Percentiles rank a stretch among this genome's conserved stretches.
Evolutionary conservation across 1,140 invertebrate genomes (phyloP).

Genomic region (Drosophila sp.): DNA sequence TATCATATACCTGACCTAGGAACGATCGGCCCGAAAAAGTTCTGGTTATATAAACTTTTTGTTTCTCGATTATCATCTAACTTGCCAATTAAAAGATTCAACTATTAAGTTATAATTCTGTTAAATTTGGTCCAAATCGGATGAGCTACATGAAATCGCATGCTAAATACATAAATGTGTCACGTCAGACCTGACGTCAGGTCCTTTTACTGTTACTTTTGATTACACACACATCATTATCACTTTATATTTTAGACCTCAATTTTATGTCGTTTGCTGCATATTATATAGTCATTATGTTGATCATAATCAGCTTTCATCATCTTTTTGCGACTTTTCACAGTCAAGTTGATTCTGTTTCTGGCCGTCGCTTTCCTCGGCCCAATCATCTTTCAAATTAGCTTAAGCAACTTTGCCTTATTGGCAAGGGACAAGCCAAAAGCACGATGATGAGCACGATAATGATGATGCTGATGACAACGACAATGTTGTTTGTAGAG

Average conservation of each 20-base stretch:
- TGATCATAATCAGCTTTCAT: slow-evolving; percentile 1
- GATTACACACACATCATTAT: background rate
- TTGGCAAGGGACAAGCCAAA: slow-evolving; percentile 46
- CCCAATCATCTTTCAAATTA: slow-evolving; percentile 57
- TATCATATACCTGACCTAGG: too few species aligned
- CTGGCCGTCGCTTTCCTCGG: background rate
- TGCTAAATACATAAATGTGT: too few species aligned
- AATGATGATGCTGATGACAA: background rate
- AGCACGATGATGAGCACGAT: slow-evolving; percentile 1
- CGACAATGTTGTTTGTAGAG: slow-evolving; percentile 43
- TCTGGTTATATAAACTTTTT: too few species aligned
- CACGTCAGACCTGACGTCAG: too few species aligned
- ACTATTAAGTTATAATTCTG: too few species aligned
- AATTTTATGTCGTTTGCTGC: background rate
- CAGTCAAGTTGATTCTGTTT: background rate
- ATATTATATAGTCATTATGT: background rate
- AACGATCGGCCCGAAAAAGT: too few species aligned
- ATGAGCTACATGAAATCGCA: too few species aligned
- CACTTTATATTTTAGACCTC: background rate
- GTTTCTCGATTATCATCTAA: too few species aligned
- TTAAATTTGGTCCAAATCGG: too few species aligned
- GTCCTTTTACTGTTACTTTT: too few species aligned
- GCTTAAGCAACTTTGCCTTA: slow-evolving; percentile 56
- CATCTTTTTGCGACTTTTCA: background rate
- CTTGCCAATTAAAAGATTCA: too few species aligned